Conservation (phyloP, 2,113 vertebrate species). For the Gasterosteus nipponicus region DNA sequence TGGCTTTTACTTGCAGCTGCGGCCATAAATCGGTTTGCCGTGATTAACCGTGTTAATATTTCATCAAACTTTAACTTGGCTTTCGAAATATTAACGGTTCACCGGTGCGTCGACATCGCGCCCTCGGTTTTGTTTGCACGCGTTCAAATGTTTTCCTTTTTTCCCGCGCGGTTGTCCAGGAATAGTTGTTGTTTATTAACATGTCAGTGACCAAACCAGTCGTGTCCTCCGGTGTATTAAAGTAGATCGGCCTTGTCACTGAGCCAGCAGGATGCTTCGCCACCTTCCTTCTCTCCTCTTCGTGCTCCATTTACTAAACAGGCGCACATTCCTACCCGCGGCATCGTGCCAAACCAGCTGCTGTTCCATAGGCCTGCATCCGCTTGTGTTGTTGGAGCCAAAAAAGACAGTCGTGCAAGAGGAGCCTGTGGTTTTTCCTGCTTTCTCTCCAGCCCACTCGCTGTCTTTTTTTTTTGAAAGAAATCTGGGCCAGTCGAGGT, state of each 20-base stretch:
- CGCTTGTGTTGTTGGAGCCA: conserved; percentile 59
- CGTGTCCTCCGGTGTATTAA: conserved; percentile 10
- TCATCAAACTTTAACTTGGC: neutral
- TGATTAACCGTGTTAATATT: neutral
- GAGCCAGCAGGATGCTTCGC: conserved; percentile 44
- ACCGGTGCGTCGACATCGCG: too few relatives aligned
- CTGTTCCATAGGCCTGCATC: conserved; percentile 77
- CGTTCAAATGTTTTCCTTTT: neutral
- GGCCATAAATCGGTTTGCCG: neutral
- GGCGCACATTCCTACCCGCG: conserved; percentile 75
- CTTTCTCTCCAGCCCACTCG: neutral
- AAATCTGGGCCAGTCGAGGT: neutral
- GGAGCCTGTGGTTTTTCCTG: conserved; percentile 3
- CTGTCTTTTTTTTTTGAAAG: neutral
- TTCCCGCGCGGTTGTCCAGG: neutral
- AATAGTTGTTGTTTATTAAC: neutral
- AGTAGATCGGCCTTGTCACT: conserved; percentile 34
- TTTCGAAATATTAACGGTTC: neutral
- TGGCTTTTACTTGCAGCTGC: conserved; percentile 11
- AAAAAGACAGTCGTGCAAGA: conserved; percentile 58
- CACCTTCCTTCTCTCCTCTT: conserved; percentile 58
- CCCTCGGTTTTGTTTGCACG: neutral
- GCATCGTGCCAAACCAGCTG: conserved; percentile 79
- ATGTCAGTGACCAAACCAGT: conserved; percentile 15
- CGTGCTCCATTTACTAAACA: conserved; percentile 70